These are phyloP conservation scores for Rhamnusium bicolor DNA, from an alignment of 2,888 invertebrate species.

Conservation along the genomic window DNA sequence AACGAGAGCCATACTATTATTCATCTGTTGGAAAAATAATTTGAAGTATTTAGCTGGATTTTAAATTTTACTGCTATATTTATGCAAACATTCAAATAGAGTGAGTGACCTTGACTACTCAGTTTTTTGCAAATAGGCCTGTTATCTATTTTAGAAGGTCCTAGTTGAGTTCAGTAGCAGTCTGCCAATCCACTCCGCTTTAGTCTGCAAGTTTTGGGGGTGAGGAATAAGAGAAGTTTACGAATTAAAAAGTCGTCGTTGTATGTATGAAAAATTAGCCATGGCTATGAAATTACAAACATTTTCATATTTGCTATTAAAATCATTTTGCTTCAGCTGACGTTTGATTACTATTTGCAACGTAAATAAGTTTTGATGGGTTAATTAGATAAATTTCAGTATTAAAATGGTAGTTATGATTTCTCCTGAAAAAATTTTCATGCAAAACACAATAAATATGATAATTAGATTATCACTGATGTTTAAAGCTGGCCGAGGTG, in stretches of 20 bases:
- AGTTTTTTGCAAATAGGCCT: not conserved
- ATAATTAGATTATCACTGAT: too few relatives aligned
- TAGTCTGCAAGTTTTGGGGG: constrained; percentile 35
- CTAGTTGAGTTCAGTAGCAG: constrained; percentile 51
- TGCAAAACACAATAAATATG: too few relatives aligned
- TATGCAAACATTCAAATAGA: not conserved
- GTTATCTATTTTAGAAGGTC: constrained; percentile 33
- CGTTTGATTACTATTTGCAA: not conserved
- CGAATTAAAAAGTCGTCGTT: constrained; percentile 52
- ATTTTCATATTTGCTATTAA: constrained; percentile 1
- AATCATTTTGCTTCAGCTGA: not conserved
- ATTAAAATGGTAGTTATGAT: too few relatives aligned
- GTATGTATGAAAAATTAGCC: constrained; percentile 38
- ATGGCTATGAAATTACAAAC: not conserved
- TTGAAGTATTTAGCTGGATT: too few relatives aligned
- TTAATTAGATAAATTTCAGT: not conserved
- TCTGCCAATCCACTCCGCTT: constrained; percentile 45
- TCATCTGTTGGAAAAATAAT: too few relatives aligned
- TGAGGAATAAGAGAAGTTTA: constrained; percentile 43
- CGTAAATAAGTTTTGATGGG: not conserved
- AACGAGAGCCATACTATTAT: too few relatives aligned
- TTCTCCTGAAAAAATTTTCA: too few relatives aligned
- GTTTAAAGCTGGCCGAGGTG: too few relatives aligned
- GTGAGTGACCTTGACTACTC: not conserved
- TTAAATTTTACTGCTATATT: too few relatives aligned